Base-by-base conservation (phyloP, 2,113 vertebrate genomes). In the Chrysochloris asiatica region DNA sequence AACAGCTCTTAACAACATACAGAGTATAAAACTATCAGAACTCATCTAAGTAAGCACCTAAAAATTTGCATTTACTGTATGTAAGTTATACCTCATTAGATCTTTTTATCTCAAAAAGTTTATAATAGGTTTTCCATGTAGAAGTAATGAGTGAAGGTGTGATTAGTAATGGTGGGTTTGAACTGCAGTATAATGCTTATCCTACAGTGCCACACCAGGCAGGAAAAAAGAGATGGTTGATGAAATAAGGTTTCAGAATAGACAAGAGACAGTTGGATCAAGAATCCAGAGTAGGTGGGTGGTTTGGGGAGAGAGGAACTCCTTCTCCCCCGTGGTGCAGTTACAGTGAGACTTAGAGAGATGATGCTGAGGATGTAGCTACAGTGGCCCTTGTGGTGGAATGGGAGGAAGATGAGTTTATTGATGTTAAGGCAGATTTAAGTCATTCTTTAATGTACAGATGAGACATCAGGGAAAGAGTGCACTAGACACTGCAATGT, bases 101-200 rank as follows among this genome's bases (percentile, higher is more conserved):
- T 83, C 6, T 8, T 83, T 69, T 71, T 89, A n/a, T 93, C 38
- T 65, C 4, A 56, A 52, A 59, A 88, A 91, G 10, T n/a, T 67
- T 79, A 47, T n/a, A n/a, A 10, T 47, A 65, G 50, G 45, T 48
- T 91, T 28, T 7, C 73, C 87, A 9, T 14, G 33, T 41, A 84
- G n/a, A 71, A 83, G 36, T 84, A 26, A 65, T 85, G 19, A 71
- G 26, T 88, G 59, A 90, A 84, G 45, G n/a, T 95, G 47, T 92
- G 45, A 36, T 88, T 85, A 73, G 43, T 90, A 48, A 65, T 67
- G 75, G n/a, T n/a, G n/a, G n/a, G n/a, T n/a, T n/a, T n/a, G n/a
- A n/a, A n/a, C n/a, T n/a, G n/a, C n/a, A n/a, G n/a, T n/a, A n/a
- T n/a, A n/a, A n/a, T n/a, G n/a, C n/a, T n/a, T n/a, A n/a, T n/a